Conservation (phyloP, 2,797 vertebrate species). For the Lepus townsendii region DNA sequence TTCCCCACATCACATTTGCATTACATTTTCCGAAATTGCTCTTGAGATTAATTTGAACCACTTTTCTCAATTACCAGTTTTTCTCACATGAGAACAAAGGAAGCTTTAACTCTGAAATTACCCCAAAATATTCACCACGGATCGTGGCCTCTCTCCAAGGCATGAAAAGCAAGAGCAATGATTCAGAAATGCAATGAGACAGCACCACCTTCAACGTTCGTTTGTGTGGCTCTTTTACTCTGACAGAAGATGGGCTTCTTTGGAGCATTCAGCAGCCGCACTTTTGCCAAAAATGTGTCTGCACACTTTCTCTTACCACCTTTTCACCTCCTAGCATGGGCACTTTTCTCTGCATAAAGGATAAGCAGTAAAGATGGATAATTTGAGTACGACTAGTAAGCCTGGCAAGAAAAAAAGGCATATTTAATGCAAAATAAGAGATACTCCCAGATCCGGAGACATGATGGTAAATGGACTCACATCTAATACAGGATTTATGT, state of each 20-base stretch:
- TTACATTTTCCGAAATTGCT: constrained; percentile 38
- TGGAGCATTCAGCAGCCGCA: not conserved
- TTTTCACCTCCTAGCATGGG: not conserved
- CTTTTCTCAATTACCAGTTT: constrained; percentile 26
- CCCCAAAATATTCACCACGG: not conserved
- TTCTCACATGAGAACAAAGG: constrained; percentile 48
- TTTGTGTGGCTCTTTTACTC: not conserved
- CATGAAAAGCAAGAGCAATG: not conserved
- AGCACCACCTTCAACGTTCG: not conserved
- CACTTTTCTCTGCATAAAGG: not conserved
- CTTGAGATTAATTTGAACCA: constrained; percentile 48
- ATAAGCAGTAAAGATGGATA: not conserved
- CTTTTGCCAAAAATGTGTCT: not conserved
- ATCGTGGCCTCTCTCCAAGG: not conserved
- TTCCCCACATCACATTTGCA: not conserved
- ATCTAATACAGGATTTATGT: not conserved
- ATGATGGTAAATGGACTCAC: not conserved
- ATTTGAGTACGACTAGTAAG: not conserved
- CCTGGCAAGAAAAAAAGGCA: not conserved
- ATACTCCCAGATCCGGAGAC: not conserved
- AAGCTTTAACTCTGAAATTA: constrained; percentile 1
- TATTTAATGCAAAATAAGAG: not conserved
- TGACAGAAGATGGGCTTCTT: not conserved
- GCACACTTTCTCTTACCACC: not conserved
- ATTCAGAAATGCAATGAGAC: not conserved